These are phyloP conservation scores for Sycophaga agraensis DNA, from an alignment of 1,140 invertebrate species.

Conservation along the genomic window DNA sequence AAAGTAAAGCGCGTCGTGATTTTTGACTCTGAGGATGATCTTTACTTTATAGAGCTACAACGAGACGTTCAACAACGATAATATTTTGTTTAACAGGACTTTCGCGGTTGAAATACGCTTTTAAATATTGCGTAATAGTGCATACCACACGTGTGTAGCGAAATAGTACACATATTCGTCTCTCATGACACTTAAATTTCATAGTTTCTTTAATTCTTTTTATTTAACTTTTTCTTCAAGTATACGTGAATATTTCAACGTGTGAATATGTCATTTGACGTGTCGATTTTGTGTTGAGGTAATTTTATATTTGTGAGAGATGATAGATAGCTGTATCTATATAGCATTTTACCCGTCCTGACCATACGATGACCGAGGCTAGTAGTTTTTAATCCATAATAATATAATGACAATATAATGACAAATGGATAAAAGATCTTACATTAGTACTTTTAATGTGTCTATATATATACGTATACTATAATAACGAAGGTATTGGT, in stretches of 20 bases:
- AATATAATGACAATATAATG: constrained; percentile 16
- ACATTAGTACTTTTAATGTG: constrained; percentile 14
- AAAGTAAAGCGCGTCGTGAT: constrained; percentile 12
- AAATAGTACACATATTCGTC: neutral
- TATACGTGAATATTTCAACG: too few relatives aligned
- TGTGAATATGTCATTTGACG: constrained; percentile 8
- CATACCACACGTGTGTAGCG: neutral
- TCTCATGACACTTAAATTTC: neutral
- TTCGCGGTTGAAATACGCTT: neutral
- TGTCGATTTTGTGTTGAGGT: neutral
- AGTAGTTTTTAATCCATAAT: constrained; percentile 4
- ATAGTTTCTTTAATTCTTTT: neutral
- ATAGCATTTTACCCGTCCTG: neutral
- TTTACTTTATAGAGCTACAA: constrained; percentile 16
- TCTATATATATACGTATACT: constrained; percentile 14
- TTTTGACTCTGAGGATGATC: constrained; percentile 21
- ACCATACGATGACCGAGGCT: neutral
- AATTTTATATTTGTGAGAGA: neutral
- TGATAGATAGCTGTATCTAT: neutral
- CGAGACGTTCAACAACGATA: constrained; percentile 18
- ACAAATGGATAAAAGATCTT: constrained; percentile 21
- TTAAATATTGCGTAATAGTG: neutral
- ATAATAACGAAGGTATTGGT: constrained; percentile 17
- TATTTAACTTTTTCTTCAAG: constrained; percentile 12
- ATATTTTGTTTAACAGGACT: constrained; percentile 12